Evolutionary conservation across 1,140 invertebrate species (phyloP), one percentile per base, ranked within the genome.

Genomic region (Bactericera cockerelli): DNA sequence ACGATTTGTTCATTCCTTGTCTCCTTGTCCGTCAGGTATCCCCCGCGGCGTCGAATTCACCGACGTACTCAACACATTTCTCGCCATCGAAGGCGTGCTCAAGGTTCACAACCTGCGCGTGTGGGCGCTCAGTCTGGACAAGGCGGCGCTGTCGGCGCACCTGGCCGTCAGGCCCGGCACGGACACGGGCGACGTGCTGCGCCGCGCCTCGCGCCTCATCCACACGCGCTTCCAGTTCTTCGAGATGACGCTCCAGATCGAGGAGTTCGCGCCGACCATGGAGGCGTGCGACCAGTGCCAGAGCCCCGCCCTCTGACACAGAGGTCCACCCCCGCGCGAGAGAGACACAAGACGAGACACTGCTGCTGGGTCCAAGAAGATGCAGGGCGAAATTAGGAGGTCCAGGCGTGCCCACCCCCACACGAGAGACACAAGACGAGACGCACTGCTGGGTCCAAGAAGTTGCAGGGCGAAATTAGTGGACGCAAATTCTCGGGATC

Each of bases 161-260:
- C 73, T 97, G 49, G 93, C 88, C 53, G 87, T 96, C 64, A 91
- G 78, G 62, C 78, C 79, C 49, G 82, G 81, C 28, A 77, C 80
- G 0, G 84, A 85, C 68, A 81, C 89, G 0, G 84, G 93, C 70
- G 76, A 80, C 64, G 82, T 98, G 58, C 72, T 98, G 53, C 82
- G 86, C 67, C 78, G 81, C 55, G 91, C 94, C 1, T 93, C 89
- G 0, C 76, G 80, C 63, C 77, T 85, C 62, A 84, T 98, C 16
- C 85, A 93, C 68, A 79, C 85, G 39, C 86, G 89, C 65, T 98
- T 90, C 70, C 86, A 87, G 68, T 94, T 98, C 68, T 92, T 92
- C 68, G 94, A 98, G 72, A 91, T 93, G 75, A 99, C 95, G 2
- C 79, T 99, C 14, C 96, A 99, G 75, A 93, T 98, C 54, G 96